Base-by-base conservation (phyloP, 2,113 vertebrate genomes). In the Plestiodon gilberti region DNA sequence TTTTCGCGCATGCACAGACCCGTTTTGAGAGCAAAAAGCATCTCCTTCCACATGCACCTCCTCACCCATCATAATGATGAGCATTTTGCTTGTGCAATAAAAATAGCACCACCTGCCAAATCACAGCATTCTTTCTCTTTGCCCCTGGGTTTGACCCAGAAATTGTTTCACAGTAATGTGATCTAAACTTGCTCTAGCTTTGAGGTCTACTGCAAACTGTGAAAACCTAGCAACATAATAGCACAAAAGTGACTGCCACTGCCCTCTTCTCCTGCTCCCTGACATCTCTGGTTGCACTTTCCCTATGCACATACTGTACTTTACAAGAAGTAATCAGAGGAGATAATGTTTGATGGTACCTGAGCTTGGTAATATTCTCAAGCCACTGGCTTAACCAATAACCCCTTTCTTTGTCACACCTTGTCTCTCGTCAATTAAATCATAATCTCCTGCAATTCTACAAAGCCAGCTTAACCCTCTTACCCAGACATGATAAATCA, bases 381-480 rank as follows among this genome's bases (percentile, higher is more conserved):
- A 83, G 90, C 69, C 11, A 71, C 2, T 64, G 20, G 22, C 82
- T 73, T 67, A 67, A n/a, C 78, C 71, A 86, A 22, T 82, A 90
- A 88, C 28, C 6, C 1, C 6, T 90, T 92, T 88, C 4, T 84
- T 87, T 69, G 61, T 80, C 83, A 84, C 73, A 75, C 17, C 28
- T 91, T 94, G 22, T 83, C 69, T 91, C 0, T 0, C 28, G 87
- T 77, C 73, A 83, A 88, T 88, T 88, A 90, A 90, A 88, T 90
- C 10, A 90, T 89, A 90, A 89, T 91, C 90, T 89, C 78, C 1
- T 85, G n/a, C 71, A 69, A 70, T 80, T 92, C 90, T 89, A 57
- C 62, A 90, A 91, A 91, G 78, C 35, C 73, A 1, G 1, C 4
- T 90, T 91, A 88, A 93, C 48, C 20, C 64, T 89, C 9, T 81